Evolutionary conservation across 2,113 vertebrate species (phyloP).

Genomic region (Anthoscopus minutus): DNA sequence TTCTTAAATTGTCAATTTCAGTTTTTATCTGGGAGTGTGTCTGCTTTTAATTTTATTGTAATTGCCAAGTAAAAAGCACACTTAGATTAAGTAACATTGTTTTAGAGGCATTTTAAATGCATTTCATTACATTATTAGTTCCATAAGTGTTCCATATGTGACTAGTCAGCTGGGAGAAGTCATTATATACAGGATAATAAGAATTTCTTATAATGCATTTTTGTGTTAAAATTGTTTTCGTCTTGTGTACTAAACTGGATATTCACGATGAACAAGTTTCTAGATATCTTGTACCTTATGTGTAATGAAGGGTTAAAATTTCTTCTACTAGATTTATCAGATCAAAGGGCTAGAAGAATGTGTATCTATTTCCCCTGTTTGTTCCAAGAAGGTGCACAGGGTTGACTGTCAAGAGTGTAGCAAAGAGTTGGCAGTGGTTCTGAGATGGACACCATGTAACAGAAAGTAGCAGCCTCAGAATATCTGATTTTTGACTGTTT

Average conservation of each 20-base stretch:
- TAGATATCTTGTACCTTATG: not conserved
- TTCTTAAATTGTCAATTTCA: not conserved
- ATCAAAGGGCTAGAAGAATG: not conserved
- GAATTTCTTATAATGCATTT: not conserved
- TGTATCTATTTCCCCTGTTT: not conserved
- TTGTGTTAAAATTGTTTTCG: not conserved
- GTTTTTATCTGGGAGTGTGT: not conserved
- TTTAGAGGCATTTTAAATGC: not conserved
- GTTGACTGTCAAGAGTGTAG: not conserved
- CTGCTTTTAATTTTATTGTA: not conserved
- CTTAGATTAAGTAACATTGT: not conserved
- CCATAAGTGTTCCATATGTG: not conserved
- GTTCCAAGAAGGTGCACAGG: not conserved
- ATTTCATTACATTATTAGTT: not conserved
- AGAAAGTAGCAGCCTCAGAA: not conserved
- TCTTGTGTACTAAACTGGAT: not conserved
- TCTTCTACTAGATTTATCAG: not conserved
- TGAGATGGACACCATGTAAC: not conserved
- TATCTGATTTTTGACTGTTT: not conserved
- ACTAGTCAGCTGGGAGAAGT: not conserved
- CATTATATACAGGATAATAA: not conserved
- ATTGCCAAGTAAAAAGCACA: not conserved
- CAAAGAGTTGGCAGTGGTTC: not conserved
- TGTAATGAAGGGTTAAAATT: not conserved
- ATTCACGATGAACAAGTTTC: not conserved